phyloP scores from a whole-genome alignment of 2,888 invertebrate species.

The Tinea pellionella region DNA sequence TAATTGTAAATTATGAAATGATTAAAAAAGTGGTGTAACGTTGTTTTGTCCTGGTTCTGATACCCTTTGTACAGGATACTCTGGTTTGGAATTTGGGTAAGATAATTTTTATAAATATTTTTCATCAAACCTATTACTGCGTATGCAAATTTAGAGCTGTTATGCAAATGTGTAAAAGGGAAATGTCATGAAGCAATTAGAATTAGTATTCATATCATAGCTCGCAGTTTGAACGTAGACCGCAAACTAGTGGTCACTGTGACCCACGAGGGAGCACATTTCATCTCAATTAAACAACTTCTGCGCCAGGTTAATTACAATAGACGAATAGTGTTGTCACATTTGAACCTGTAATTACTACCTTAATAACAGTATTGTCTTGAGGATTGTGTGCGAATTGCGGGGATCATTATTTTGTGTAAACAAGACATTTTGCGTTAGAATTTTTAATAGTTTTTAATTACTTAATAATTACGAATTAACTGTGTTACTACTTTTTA shows the following conservation, averaged over 20 bases:
- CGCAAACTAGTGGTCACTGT: slow-evolving; percentile 16
- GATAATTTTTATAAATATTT: too few relatives aligned
- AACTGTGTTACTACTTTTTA: too few relatives aligned
- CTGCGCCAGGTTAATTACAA: slow-evolving; percentile 18
- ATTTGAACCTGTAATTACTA: background rate
- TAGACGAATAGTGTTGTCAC: slow-evolving; percentile 3
- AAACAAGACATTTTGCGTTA: too few relatives aligned
- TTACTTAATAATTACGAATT: too few relatives aligned
- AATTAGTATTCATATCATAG: slow-evolving; percentile 6
- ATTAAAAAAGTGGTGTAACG: too few relatives aligned
- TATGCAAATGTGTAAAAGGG: background rate
- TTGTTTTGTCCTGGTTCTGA: too few relatives aligned
- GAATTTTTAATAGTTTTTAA: too few relatives aligned
- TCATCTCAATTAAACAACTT: slow-evolving; percentile 46
- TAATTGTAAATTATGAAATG: too few relatives aligned
- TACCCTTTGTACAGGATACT: too few relatives aligned
- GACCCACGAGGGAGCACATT: slow-evolving; percentile 33
- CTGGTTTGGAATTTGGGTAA: slow-evolving; percentile 6
- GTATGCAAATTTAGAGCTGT: background rate
- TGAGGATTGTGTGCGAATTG: background rate
- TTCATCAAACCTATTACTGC: background rate
- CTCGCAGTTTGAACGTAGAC: background rate
- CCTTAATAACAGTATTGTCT: background rate
- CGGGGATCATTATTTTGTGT: background rate
- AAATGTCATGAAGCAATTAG: slow-evolving; percentile 4